These are phyloP conservation scores for Drosophila pseudoobscura DNA, from an alignment of 1,140 invertebrate species.

Conservation along the genomic window DNA sequence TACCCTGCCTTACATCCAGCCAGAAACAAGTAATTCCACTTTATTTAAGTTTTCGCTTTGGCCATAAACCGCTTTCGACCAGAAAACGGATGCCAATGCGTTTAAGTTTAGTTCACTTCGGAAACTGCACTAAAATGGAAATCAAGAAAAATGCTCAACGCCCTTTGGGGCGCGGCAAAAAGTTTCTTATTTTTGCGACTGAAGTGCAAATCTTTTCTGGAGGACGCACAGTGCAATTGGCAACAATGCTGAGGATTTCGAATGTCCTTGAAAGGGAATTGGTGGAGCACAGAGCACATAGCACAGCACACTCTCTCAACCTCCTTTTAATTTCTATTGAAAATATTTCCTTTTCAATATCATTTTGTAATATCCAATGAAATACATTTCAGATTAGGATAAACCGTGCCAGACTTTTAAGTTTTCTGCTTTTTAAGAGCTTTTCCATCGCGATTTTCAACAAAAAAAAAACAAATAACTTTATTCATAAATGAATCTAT, in stretches of 20 bases:
- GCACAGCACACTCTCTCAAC: too few species aligned
- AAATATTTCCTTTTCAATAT: too few species aligned
- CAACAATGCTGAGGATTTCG: neutral
- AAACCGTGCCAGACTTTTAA: too few species aligned
- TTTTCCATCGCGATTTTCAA: too few species aligned
- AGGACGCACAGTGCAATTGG: neutral
- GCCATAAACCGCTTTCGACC: slow-evolving; percentile 44
- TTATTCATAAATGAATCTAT: too few species aligned
- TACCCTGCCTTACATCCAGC: neutral
- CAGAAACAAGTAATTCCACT: slow-evolving; percentile 67
- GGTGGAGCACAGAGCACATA: too few species aligned
- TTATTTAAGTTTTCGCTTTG: slow-evolving; percentile 65
- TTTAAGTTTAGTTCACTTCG: slow-evolving; percentile 48
- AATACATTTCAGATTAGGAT: too few species aligned
- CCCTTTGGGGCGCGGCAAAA: slow-evolving; percentile 18
- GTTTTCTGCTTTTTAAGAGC: too few species aligned
- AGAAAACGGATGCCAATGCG: slow-evolving; percentile 46
- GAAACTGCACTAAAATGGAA: slow-evolving; percentile 36
- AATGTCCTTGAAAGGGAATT: neutral
- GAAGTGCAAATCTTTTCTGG: slow-evolving; percentile 31
- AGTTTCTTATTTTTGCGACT: slow-evolving; percentile 1
- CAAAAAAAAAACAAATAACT: too few species aligned
- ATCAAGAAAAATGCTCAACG: slow-evolving; percentile 56
- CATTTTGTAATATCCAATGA: too few species aligned
- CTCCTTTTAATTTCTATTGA: too few species aligned